Percentiles rank a stretch among this genome's conserved stretches.
Conservation (phyloP, 2,113 vertebrate species). For the Alosa alosa region DNA sequence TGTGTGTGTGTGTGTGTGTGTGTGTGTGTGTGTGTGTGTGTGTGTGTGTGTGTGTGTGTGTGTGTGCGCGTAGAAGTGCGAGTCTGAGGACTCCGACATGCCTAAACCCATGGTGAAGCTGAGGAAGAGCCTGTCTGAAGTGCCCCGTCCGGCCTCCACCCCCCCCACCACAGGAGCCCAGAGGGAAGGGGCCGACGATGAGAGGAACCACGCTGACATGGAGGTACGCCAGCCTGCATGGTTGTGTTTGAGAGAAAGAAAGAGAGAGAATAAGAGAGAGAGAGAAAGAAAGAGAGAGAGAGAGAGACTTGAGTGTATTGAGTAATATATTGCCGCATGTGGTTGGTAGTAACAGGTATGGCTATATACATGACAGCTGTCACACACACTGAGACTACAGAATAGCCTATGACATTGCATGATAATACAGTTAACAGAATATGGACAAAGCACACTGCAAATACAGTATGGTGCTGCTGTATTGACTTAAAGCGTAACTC, state of each 20-base stretch:
- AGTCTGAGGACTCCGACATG: conserved; percentile 86
- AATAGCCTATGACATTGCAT: background rate
- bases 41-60: background rate
- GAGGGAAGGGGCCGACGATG: conserved; percentile 82
- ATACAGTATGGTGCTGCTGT: background rate
- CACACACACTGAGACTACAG: background rate
- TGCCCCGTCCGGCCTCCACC: conserved; percentile 87
- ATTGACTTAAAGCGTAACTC: background rate
- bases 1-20: conserved; percentile 9
- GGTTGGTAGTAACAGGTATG: background rate
- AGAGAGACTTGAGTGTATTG: background rate
- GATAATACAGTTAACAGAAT: background rate
- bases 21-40: background rate
- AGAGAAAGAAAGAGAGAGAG: background rate
- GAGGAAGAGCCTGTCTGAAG: conserved; percentile 85
- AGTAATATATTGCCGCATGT: background rate
- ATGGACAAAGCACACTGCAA: background rate
- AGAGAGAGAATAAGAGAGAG: background rate
- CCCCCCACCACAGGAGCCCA: conserved; percentile 85
- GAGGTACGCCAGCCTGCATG: background rate
- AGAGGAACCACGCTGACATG: conserved; percentile 43
- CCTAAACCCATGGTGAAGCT: conserved; percentile 92
- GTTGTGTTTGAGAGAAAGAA: background rate
- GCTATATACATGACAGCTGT: background rate
- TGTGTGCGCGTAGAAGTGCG: conserved; percentile 75